Evolutionary conservation across 2,888 invertebrate species (phyloP), one percentile per base, ranked within the genome.

Genomic region (Muscina levida): DNA sequence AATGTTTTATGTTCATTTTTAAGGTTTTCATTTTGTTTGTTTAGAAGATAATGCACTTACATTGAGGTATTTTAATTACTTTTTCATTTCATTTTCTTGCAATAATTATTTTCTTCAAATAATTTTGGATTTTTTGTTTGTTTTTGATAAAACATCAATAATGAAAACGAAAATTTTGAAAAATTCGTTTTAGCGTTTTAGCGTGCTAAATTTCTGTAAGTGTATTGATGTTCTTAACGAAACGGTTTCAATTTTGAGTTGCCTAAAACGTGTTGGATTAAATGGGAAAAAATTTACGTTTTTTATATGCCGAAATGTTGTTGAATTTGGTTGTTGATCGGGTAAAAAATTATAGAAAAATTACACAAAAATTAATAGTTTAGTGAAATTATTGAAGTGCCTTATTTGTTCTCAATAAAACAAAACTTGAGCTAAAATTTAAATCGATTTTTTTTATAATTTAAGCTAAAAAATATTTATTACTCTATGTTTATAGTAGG

Each of bases 41-140:
- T 83, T 85, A 85, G 85, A 87, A 87, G 86, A 87, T 87, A 87
- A 87, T 87, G 87, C 87, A 87, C 87, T 87, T 87, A 86, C 85
- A 85, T 85, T 86, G 87, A 87, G 87, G 86, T 86, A 86, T 85
- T 86, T 81, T 84, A 85, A 85, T 84, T 86, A 84, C 85, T 83
- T 84, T 84, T 83, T 84, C 79, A 82, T 78, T 81, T 66, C 26
- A 76, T 84, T 82, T 84, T 73, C 44, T 51, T 74, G 77, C 78
- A 62, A 19, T 42, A 24, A 46, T 72, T 68, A 48, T 62, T 51
- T 62, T 65, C 48, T 57, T 24, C 24, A n/a, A 42, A 26, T 26
- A 53, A 53, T 65, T 51, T 48, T 37, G n/a, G 37, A 11, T 48
- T 44, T 57, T 15, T 65, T 68, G 68, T 66, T 53, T 62, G 56